Conservation (phyloP, 2,113 vertebrate genomes). For the Dendropsophus ebraccatus region DNA sequence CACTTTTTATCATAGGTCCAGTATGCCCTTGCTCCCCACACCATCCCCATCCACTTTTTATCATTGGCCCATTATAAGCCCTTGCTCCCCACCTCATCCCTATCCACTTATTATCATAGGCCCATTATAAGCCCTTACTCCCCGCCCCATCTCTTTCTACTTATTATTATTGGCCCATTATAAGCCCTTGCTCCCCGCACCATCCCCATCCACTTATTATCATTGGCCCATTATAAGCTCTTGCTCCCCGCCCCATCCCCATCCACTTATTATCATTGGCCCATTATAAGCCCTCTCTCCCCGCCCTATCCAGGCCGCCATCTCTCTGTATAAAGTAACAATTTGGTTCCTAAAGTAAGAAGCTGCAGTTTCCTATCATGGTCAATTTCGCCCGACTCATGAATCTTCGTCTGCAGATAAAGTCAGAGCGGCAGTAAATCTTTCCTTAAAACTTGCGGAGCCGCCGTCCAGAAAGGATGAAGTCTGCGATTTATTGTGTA, state of each 20-base stretch:
- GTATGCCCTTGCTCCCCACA: no score
- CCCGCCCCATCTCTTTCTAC: no score
- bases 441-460: constrained; percentile 59
- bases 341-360: constrained; percentile 23
- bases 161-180: neutral
- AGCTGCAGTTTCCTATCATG: constrained; percentile 58
- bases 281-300: neutral
- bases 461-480: constrained; percentile 36
- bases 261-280: neutral
- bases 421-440: constrained; percentile 64
- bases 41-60: no score
- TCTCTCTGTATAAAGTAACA: constrained; percentile 27
- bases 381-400: constrained; percentile 61
- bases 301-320: neutral
- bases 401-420: constrained; percentile 68
- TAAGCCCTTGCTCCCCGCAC: neutral
- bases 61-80: no score
- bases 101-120: no score
- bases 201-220: neutral
- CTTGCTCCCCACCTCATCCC: no score
- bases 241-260: neutral
- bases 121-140: no score
- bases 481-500: constrained; percentile 35
- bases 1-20: no score
- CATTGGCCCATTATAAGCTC: neutral